Evolutionary conservation across 2,113 vertebrate genomes (phyloP), one percentile per base, ranked within the genome.

Genomic region (Myrmecobius fasciatus): DNA sequence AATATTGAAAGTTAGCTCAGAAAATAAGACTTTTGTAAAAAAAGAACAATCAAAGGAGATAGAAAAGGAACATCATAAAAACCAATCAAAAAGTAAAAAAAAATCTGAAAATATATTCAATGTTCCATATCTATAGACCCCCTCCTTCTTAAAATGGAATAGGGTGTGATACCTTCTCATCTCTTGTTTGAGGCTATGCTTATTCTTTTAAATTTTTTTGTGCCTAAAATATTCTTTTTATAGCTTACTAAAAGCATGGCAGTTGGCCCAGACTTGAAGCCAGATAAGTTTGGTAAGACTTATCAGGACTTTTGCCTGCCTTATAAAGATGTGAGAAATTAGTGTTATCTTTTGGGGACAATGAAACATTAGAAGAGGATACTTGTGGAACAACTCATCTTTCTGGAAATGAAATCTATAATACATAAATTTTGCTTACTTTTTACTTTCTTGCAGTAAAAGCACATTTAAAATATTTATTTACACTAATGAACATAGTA

Each of bases 331-430:
- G n/a, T 83, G 17, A 83, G 36, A 83, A 83, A 83, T 5, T 5
- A 43, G 14, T 43, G 6, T 43, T 83, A 83, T n/a, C 20, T 83
- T 83, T 20, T 75, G 2, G 20, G n/a, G 4, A 20, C 36, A 43
- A 43, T 43, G 17, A 83, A n/a, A 83, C 6, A 8, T 24, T 83
- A 20, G 36, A 43, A 3, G 20, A 43, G n/a, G n/a, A 83, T 83
- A 7, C 20, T 43, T 43, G 17, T 83, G 14, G 20, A 83, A 83
- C 20, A 83, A 83, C 20, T 83, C 26, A 52, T 8, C 43, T 11
- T 2, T 17, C 0, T n/a, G 6, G 36, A 10, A 6, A 14, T 8
- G 9, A 12, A 52, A 31, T 46, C 28, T 0, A 0, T 51, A 36
- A 3, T 22, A 53, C 6, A 46, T 7, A 8, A 43, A 4, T 0